A percentile compares a stretch with the other conserved stretches of the same genome.
phyloP scores from a whole-genome alignment of 2,888 invertebrate species.

The Camponotus fellah region DNA sequence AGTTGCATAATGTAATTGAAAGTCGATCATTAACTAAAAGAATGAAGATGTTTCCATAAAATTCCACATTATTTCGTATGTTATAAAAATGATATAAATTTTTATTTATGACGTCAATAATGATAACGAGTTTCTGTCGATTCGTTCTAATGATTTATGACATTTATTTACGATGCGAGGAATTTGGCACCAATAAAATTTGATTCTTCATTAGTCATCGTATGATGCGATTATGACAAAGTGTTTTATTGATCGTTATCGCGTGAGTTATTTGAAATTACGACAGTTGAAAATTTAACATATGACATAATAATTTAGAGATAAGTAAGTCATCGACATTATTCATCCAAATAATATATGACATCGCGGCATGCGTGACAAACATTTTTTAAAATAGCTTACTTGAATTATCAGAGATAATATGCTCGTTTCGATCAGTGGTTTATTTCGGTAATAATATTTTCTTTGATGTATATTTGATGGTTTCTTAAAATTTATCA shows the following conservation, averaged over 20 bases:
- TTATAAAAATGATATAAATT: conserved; percentile 22
- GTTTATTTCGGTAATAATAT: not conserved
- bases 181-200: conserved; percentile 21
- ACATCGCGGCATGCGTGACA: not conserved
- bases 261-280: conserved; percentile 34
- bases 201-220: conserved; percentile 15
- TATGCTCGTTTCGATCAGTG: not conserved
- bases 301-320: conserved; percentile 56
- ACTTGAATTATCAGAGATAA: not conserved
- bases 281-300: conserved; percentile 56
- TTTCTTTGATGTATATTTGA: not conserved
- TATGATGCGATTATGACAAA: conserved; percentile 30
- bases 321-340: conserved; percentile 58
- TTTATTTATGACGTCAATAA: conserved; percentile 38
- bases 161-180: not conserved
- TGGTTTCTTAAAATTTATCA: not conserved
- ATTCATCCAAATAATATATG: conserved; percentile 47
- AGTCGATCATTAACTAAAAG: not conserved
- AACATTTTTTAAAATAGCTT: conserved; percentile 16
- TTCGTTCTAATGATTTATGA: conserved; percentile 55
- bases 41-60: not conserved
- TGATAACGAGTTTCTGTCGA: conserved; percentile 55
- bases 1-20: not conserved
- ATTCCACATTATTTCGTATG: not conserved
- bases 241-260: conserved; percentile 60